These are phyloP conservation scores for Campoplex capitator DNA, from an alignment of 2,888 invertebrate species.

Conservation along the genomic window DNA sequence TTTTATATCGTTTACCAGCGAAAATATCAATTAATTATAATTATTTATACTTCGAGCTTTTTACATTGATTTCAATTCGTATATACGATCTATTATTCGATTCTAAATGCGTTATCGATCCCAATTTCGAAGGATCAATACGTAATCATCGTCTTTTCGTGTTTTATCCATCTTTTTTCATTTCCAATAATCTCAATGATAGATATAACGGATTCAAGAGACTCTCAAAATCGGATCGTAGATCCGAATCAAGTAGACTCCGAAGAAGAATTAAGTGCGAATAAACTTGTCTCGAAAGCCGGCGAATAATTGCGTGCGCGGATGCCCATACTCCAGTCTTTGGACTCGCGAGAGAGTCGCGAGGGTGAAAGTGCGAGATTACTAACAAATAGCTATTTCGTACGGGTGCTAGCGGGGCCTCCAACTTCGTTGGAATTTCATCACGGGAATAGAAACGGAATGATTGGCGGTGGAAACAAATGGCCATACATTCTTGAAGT, in stretches of 20 bases:
- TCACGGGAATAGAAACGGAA: not conserved
- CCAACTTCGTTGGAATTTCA: not conserved
- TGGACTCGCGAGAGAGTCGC: constrained; percentile 58
- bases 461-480: not conserved
- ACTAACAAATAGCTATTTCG: constrained; percentile 38
- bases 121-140: not conserved
- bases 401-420: not conserved
- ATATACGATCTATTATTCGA: not conserved
- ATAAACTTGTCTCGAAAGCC: constrained; percentile 53
- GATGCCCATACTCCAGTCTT: constrained; percentile 7
- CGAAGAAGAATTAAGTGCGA: constrained; percentile 9
- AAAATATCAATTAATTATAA: not conserved
- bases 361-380: constrained; percentile 66
- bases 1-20: not conserved
- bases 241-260: constrained; percentile 16
- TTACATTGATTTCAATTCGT: not conserved
- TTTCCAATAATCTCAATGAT: not conserved
- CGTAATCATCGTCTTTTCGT: not conserved
- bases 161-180: not conserved
- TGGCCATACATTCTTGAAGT: too few species aligned
- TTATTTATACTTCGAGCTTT: not conserved
- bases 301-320: constrained; percentile 23
- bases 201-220: not conserved
- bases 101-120: not conserved
- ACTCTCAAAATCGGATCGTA: not conserved